Percentiles rank a stretch among this genome's conserved stretches.
These are phyloP conservation scores for Hippasteria phrygiana DNA, from an alignment of 53 echinoderm and acorn worm species.

Conservation along the genomic window DNA sequence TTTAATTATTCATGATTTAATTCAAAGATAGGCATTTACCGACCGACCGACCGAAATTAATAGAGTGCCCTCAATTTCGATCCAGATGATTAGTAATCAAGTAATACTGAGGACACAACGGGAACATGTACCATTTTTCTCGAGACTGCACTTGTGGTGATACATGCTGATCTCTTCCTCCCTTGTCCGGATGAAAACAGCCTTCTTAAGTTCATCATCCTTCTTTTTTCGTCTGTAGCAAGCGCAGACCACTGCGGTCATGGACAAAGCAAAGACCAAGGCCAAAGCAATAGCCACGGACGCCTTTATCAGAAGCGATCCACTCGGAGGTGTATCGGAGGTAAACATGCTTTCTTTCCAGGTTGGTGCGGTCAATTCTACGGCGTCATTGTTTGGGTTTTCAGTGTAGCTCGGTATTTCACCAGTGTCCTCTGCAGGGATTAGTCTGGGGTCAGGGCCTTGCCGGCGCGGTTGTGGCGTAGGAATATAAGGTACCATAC, in stretches of 20 bases:
- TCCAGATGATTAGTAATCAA: too few relatives aligned
- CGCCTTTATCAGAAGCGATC: not conserved
- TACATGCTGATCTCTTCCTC: slow-evolving; percentile 64
- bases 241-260: not conserved
- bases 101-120: too few relatives aligned
- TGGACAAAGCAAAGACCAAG: slow-evolving; percentile 18
- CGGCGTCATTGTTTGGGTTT: not conserved
- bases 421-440: not conserved
- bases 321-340: not conserved
- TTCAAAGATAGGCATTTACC: too few relatives aligned
- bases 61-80: too few relatives aligned
- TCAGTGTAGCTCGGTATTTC: not conserved
- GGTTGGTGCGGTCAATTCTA: too few relatives aligned
- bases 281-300: slow-evolving; percentile 24
- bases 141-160: slow-evolving; percentile 43
- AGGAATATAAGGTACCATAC: too few relatives aligned
- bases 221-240: slow-evolving; percentile 40
- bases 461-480: too few relatives aligned
- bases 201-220: slow-evolving; percentile 45
- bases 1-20: too few relatives aligned
- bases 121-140: slow-evolving; percentile 18
- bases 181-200: slow-evolving; percentile 39
- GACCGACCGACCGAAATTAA: too few relatives aligned
- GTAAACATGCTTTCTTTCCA: not conserved
- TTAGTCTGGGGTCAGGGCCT: too few relatives aligned